phyloP scores from a whole-genome alignment of 2,888 invertebrate species.

The Coelogynopora nodosa region DNA sequence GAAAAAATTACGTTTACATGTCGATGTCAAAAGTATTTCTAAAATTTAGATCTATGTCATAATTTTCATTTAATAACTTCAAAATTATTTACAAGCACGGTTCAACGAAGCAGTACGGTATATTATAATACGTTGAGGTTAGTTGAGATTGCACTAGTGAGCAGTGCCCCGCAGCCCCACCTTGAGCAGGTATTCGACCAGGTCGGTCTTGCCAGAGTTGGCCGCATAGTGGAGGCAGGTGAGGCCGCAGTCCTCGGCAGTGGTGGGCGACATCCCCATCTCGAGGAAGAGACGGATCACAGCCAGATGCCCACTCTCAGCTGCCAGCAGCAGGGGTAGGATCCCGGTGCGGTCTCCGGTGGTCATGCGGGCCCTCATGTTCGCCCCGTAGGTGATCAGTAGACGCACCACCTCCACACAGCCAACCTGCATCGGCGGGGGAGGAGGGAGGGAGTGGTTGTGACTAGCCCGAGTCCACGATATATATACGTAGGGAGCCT shows the following conservation, averaged over 20 bases:
- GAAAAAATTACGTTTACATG: no score
- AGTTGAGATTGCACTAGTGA: no score
- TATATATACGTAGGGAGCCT: no score
- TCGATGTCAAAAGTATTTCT: no score
- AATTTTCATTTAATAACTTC: no score
- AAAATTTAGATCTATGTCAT: no score
- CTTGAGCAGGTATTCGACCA: constrained; percentile 35
- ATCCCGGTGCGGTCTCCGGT: constrained; percentile 39
- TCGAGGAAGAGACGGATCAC: constrained; percentile 37
- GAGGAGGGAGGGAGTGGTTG: no score
- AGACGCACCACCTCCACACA: constrained; percentile 36
- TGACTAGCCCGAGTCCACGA: no score
- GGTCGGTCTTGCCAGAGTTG: constrained; percentile 35
- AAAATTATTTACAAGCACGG: no score
- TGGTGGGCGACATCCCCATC: constrained; percentile 28
- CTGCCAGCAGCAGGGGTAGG: constrained; percentile 39
- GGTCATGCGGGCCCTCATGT: constrained; percentile 36
- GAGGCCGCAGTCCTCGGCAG: constrained; percentile 41
- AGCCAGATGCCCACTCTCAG: constrained; percentile 43
- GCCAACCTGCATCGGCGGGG: constrained; percentile 37
- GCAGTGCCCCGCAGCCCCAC: neutral
- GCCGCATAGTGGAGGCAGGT: constrained; percentile 44
- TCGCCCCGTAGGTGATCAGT: constrained; percentile 32
- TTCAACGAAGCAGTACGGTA: no score
- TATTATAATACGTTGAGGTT: no score